These are phyloP conservation scores for Salminus brasiliensis DNA, from an alignment of 2,113 vertebrate species.

Conservation along the genomic window DNA sequence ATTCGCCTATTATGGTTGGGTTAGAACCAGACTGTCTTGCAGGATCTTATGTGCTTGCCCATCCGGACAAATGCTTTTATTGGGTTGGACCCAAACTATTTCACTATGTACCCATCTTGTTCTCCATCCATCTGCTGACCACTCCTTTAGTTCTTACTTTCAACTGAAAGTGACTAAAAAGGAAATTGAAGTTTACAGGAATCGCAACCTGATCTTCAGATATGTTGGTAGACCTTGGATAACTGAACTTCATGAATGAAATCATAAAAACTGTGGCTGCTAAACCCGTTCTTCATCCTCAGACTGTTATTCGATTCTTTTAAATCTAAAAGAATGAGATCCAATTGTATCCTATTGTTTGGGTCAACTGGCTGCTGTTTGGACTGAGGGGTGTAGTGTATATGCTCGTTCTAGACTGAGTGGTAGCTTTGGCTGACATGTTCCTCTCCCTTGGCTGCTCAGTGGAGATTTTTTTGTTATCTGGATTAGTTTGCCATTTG, in stretches of 20 bases:
- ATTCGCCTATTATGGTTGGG: neutral
- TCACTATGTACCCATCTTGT: neutral
- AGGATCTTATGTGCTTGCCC: neutral
- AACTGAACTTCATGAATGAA: neutral
- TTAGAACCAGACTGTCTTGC: neutral
- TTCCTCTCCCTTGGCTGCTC: too few relatives aligned
- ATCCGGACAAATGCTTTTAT: neutral
- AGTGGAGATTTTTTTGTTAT: too few relatives aligned
- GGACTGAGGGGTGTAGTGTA: too few relatives aligned
- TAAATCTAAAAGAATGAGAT: too few relatives aligned
- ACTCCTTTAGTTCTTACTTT: neutral
- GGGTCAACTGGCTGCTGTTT: too few relatives aligned
- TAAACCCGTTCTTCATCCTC: too few relatives aligned
- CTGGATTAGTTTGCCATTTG: too few relatives aligned
- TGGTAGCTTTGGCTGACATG: too few relatives aligned
- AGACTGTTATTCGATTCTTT: too few relatives aligned
- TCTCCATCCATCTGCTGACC: neutral
- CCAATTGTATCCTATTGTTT: too few relatives aligned
- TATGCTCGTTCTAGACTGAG: too few relatives aligned
- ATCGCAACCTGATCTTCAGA: neutral
- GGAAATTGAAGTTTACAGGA: neutral
- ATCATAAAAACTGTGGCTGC: neutral
- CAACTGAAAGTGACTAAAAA: neutral
- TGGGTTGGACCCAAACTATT: neutral
- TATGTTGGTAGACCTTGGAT: too few relatives aligned